Conservation (phyloP, 1,140 invertebrate species). For the Bombus waltoni region DNA sequence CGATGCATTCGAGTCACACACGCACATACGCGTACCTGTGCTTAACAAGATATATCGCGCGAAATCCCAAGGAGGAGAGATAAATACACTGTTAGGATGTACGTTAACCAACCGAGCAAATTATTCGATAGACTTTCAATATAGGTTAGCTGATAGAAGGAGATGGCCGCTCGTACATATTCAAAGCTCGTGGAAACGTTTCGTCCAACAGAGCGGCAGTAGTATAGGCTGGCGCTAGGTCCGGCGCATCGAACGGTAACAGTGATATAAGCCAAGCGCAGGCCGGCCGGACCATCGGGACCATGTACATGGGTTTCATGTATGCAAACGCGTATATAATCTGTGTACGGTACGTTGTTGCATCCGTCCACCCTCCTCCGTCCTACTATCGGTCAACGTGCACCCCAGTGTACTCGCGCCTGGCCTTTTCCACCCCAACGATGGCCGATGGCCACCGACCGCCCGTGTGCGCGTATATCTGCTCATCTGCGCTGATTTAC, state of each 20-base stretch:
- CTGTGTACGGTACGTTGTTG: constrained; percentile 51
- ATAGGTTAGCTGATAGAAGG: background rate
- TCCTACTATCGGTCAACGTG: constrained; percentile 47
- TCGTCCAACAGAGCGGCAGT: background rate
- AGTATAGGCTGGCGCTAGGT: constrained; percentile 12
- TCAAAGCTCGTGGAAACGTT: constrained; percentile 33
- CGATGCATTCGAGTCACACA: background rate
- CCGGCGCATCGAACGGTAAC: constrained; percentile 41
- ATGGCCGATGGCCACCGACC: constrained; percentile 43
- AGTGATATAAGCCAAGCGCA: constrained; percentile 51
- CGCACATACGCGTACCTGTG: too few species aligned
- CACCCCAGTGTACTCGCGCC: background rate
- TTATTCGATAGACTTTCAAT: constrained; percentile 42
- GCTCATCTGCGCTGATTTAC: constrained; percentile 60
- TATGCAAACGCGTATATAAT: constrained; percentile 59
- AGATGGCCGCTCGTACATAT: constrained; percentile 32
- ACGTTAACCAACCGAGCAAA: constrained; percentile 23
- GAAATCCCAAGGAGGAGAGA: background rate
- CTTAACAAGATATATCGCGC: background rate
- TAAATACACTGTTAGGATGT: background rate
- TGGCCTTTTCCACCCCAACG: constrained; percentile 47
- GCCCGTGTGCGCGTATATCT: constrained; percentile 40
- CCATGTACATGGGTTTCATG: constrained; percentile 47
- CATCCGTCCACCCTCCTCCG: constrained; percentile 37
- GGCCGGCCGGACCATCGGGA: constrained; percentile 28